These are phyloP conservation scores for Xanthostigma xanthostigma DNA, from an alignment of 2,888 invertebrate genomes.

Conservation along the genomic window DNA sequence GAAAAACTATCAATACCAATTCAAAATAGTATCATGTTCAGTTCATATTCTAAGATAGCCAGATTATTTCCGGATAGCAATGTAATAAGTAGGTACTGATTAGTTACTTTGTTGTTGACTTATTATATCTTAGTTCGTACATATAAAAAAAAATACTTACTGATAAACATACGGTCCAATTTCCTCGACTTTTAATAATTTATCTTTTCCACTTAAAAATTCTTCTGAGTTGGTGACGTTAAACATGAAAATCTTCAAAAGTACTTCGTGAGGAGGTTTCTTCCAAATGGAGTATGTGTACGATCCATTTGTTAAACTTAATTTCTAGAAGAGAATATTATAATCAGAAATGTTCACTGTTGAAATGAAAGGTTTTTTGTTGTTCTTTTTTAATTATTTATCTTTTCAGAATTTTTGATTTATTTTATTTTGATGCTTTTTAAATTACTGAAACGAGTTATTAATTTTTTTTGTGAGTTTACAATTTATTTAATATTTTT, in stretches of 20 bases:
- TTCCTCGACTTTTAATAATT: slow-evolving; percentile 52
- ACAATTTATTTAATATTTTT: too few relatives aligned
- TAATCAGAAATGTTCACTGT: neutral
- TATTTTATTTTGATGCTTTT: too few relatives aligned
- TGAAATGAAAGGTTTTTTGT: neutral
- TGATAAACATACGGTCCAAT: slow-evolving; percentile 72
- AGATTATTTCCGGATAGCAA: too few relatives aligned
- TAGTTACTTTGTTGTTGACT: too few relatives aligned
- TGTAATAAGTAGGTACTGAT: too few relatives aligned
- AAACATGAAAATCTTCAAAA: slow-evolving; percentile 53
- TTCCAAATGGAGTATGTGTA: slow-evolving; percentile 44
- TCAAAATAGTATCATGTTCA: neutral
- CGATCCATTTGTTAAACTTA: slow-evolving; percentile 37
- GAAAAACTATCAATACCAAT: neutral
- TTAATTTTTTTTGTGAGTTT: too few relatives aligned
- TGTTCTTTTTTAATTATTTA: neutral
- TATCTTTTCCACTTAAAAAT: slow-evolving; percentile 46
- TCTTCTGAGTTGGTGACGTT: slow-evolving; percentile 64
- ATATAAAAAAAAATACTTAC: slow-evolving; percentile 32
- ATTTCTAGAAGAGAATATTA: slow-evolving; percentile 26
- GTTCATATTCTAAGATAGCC: too few relatives aligned
- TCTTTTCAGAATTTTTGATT: neutral
- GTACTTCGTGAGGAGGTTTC: slow-evolving; percentile 48
- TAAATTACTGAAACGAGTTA: too few relatives aligned
- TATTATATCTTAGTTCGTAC: neutral